phyloP scores from a whole-genome alignment of 1,140 invertebrate species.

The Aleiodes sp. region DNA sequence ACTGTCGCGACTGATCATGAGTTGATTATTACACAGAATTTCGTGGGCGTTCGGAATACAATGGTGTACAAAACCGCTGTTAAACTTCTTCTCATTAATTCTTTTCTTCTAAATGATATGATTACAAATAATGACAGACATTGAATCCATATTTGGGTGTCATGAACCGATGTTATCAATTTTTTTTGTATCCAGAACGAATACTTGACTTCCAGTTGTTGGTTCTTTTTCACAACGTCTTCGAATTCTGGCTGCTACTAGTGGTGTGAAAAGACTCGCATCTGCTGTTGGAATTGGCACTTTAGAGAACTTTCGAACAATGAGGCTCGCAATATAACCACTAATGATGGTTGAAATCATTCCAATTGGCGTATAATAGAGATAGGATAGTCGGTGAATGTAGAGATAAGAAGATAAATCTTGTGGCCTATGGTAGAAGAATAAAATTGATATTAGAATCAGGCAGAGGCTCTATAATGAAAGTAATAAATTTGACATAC shows the following conservation, averaged over 20 bases:
- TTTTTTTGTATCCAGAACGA: conserved; percentile 45
- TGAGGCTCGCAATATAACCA: conserved; percentile 70
- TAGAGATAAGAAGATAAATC: conserved; percentile 47
- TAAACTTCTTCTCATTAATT: neutral
- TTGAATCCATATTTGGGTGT: neutral
- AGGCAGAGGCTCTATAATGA: neutral
- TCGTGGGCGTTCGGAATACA: neutral
- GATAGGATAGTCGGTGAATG: conserved; percentile 74
- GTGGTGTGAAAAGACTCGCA: conserved; percentile 74
- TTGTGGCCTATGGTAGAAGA: conserved; percentile 30
- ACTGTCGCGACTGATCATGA: neutral
- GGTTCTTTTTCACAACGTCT: conserved; percentile 37
- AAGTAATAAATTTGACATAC: neutral
- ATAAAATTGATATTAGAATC: neutral
- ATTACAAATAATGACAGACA: neutral
- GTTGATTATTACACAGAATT: neutral
- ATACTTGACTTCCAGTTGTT: conserved; percentile 46
- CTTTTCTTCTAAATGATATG: conserved; percentile 5
- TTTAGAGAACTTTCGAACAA: conserved; percentile 50
- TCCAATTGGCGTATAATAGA: conserved; percentile 82
- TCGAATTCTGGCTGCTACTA: conserved; percentile 66
- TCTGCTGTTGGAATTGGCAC: conserved; percentile 56
- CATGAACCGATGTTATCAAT: neutral
- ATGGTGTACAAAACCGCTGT: neutral
- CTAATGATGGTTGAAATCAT: conserved; percentile 71